phyloP scores from a whole-genome alignment of 2,797 vertebrate genomes.

The Anguilla anguilla region DNA sequence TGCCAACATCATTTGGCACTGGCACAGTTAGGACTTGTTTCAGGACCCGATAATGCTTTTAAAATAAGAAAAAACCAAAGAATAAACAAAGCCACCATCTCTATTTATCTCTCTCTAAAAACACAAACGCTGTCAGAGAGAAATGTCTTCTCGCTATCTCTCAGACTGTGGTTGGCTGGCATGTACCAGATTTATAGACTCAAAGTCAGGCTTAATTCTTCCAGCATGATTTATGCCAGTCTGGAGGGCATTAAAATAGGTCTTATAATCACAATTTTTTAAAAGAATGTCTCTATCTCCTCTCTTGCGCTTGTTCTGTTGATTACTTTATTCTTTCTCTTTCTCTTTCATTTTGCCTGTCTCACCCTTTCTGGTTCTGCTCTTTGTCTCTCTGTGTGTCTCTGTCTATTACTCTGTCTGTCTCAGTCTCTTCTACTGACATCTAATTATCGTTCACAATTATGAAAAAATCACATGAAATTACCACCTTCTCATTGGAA shows the following conservation, averaged over 20 bases:
- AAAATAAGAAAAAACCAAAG: neutral
- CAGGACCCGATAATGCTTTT: neutral
- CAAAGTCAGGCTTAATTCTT: neutral
- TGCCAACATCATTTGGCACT: neutral
- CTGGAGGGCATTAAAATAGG: neutral
- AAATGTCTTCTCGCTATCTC: neutral
- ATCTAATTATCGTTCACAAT: neutral
- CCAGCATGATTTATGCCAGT: neutral
- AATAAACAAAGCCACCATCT: neutral
- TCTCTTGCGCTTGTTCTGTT: neutral
- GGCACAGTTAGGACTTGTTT: neutral
- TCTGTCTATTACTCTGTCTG: neutral
- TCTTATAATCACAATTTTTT: neutral
- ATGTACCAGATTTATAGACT: neutral
- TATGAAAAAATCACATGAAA: too few species aligned
- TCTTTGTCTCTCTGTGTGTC: conserved; percentile 12
- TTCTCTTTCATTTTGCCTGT: neutral
- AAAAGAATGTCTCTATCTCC: conserved; percentile 31
- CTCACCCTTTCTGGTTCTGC: neutral
- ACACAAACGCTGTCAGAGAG: neutral
- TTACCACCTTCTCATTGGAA: too few species aligned
- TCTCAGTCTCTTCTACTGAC: neutral
- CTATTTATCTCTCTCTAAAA: neutral
- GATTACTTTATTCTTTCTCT: conserved; percentile 8
- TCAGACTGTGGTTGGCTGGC: neutral